Conservation (phyloP, 2,888 invertebrate genomes). For the Herminia tarsipennalis region DNA sequence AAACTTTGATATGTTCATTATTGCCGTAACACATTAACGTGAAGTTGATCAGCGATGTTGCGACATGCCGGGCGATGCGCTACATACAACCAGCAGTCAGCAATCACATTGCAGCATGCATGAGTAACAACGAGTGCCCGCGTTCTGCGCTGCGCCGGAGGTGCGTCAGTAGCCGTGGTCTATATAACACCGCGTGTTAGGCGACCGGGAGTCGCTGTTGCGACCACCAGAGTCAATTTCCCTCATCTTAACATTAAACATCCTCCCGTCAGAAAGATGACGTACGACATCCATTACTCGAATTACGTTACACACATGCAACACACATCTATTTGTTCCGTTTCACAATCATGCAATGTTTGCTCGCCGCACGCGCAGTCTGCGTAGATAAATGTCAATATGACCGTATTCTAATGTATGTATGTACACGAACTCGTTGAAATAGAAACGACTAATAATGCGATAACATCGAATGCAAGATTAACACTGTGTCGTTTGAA, state of each 20-base stretch:
- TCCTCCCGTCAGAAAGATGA: slow-evolving; percentile 78
- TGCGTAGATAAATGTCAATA: slow-evolving; percentile 48
- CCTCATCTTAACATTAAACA: slow-evolving; percentile 80
- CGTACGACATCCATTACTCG: slow-evolving; percentile 81
- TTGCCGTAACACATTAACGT: slow-evolving; percentile 63
- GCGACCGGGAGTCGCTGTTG: slow-evolving; percentile 72
- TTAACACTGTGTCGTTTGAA: slow-evolving; percentile 70
- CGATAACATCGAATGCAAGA: slow-evolving; percentile 74
- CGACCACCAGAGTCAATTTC: slow-evolving; percentile 84
- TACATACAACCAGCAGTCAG: slow-evolving; percentile 62
- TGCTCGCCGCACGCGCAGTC: slow-evolving; percentile 57
- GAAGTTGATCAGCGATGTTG: slow-evolving; percentile 51
- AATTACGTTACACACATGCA: slow-evolving; percentile 82
- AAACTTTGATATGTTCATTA: slow-evolving; percentile 77
- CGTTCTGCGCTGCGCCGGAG: slow-evolving; percentile 43
- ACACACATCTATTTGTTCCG: slow-evolving; percentile 81
- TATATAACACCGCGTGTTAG: slow-evolving; percentile 76
- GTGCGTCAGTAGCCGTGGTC: slow-evolving; percentile 45
- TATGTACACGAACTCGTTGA: slow-evolving; percentile 70
- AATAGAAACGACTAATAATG: slow-evolving; percentile 62
- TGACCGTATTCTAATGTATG: slow-evolving; percentile 56
- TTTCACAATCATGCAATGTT: slow-evolving; percentile 81
- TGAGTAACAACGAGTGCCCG: slow-evolving; percentile 40
- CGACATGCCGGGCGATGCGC: slow-evolving; percentile 72
- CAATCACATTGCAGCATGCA: slow-evolving; percentile 55